Evolutionary conservation across 1,140 invertebrate genomes (phyloP).

Genomic region (Centruroides vittatus): DNA sequence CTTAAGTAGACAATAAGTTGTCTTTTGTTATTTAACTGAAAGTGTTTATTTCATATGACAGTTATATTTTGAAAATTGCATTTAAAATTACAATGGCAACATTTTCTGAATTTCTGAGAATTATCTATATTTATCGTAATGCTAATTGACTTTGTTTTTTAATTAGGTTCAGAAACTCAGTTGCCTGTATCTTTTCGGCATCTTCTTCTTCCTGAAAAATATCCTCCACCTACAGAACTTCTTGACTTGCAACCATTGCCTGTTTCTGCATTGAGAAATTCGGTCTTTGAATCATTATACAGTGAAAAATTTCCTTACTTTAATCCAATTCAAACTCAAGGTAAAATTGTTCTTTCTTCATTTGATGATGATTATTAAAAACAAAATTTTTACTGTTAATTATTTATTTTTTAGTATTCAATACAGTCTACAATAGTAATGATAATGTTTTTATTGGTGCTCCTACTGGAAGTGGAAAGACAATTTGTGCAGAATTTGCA

Average conservation of each 20-base stretch:
- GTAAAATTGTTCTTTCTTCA: too few species aligned
- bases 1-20: too few species aligned
- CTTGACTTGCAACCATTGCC: slow-evolving; percentile 95
- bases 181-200: slow-evolving; percentile 95
- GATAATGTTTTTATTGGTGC: slow-evolving; percentile 98
- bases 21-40: too few species aligned
- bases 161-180: slow-evolving; percentile 60
- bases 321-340: slow-evolving; percentile 97
- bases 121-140: too few species aligned
- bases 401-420: slow-evolving; percentile 56
- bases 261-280: slow-evolving; percentile 53
- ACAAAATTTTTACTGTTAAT: neutral
- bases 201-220: slow-evolving; percentile 94
- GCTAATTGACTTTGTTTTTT: too few species aligned
- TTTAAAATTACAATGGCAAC: neutral
- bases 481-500: slow-evolving; percentile 92
- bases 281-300: slow-evolving; percentile 74
- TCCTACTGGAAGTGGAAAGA: slow-evolving; percentile 94
- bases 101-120: too few species aligned
- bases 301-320: slow-evolving; percentile 78
- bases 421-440: slow-evolving; percentile 95
- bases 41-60: too few species aligned
- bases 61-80: neutral
- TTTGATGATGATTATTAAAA: too few species aligned
- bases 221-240: slow-evolving; percentile 91